Evolutionary conservation across 2,113 vertebrate genomes (phyloP).

Genomic region (Amblyornis subalaris): DNA sequence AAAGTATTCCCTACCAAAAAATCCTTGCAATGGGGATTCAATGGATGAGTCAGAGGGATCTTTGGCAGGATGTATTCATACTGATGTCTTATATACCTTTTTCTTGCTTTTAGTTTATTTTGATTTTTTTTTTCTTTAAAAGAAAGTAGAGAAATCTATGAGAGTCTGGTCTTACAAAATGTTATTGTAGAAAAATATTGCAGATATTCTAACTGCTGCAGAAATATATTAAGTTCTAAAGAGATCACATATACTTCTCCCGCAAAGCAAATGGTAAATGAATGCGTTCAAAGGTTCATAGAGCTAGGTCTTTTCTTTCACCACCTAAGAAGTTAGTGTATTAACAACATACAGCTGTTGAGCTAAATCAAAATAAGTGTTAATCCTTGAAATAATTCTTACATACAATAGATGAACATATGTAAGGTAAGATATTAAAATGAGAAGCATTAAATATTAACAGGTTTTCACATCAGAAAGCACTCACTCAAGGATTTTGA

Average conservation of each 20-base stretch:
- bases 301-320: neutral
- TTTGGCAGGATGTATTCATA: neutral
- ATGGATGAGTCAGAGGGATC: neutral
- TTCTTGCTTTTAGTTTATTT: neutral
- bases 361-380: neutral
- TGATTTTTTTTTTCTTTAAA: neutral
- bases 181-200: neutral
- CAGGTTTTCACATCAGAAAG: constrained; percentile 23
- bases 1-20: neutral
- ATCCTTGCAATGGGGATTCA: neutral
- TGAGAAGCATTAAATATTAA: constrained; percentile 30
- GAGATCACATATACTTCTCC: neutral
- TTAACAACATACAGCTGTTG: neutral
- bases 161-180: neutral
- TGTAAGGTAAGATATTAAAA: constrained; percentile 19
- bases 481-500: constrained; percentile 11
- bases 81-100: neutral
- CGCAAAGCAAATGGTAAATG: neutral
- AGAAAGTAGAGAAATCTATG: neutral
- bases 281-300: neutral
- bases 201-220: neutral
- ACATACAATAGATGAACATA: neutral
- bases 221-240: neutral
- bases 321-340: neutral
- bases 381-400: constrained; percentile 5